A percentile compares a stretch with the other conserved stretches of the same genome.
These are phyloP conservation scores for Homarus gammarus DNA, from an alignment of 2,888 invertebrate species.

Conservation along the genomic window DNA sequence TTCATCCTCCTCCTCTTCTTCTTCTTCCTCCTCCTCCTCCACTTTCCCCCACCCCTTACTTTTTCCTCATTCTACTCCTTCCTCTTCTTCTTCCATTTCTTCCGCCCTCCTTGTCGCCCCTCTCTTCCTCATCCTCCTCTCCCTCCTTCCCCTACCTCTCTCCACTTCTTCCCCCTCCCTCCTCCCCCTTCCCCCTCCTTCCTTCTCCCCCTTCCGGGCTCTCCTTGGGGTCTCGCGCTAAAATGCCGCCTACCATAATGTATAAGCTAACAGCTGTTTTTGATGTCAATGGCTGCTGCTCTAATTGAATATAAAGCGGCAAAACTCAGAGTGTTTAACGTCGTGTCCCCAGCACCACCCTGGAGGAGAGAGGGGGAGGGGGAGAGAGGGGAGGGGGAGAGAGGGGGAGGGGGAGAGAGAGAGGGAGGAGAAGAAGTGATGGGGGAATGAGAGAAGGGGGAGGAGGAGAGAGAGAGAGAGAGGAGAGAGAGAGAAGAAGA, in stretches of 20 bases:
- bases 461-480: neutral
- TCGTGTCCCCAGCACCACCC: slow-evolving; percentile 27
- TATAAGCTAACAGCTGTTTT: slow-evolving; percentile 64
- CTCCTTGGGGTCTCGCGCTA: slow-evolving; percentile 34
- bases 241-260: slow-evolving; percentile 56
- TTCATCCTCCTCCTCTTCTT: neutral
- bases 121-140: neutral
- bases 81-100: neutral
- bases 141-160: neutral
- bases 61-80: no score
- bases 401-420: neutral
- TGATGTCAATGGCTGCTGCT: slow-evolving; percentile 64
- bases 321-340: slow-evolving; percentile 69
- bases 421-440: neutral
- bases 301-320: slow-evolving; percentile 71
- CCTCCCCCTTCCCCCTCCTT: neutral
- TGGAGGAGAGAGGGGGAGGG: neutral
- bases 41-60: no score
- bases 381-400: neutral
- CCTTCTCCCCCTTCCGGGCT: neutral
- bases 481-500: neutral
- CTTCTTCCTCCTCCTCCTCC: neutral
- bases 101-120: no score
- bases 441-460: neutral
- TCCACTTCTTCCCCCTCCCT: neutral